Conservation (phyloP, 2,888 invertebrate species). For the Lasioglossum leucozonium region DNA sequence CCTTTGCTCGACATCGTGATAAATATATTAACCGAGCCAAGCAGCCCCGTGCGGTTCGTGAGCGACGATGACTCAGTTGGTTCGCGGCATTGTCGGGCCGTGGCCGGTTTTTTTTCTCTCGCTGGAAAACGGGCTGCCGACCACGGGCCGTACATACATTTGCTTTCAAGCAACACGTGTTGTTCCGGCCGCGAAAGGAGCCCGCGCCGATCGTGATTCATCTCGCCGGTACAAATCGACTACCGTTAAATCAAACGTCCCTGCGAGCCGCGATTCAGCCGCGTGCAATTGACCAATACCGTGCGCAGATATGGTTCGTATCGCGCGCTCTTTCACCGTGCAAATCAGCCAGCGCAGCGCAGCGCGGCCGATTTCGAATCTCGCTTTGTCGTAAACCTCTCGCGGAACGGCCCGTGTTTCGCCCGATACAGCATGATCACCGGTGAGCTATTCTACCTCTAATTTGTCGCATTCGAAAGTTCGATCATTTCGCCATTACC, state of each 20-base stretch:
- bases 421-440: background rate
- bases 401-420: background rate
- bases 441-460: background rate
- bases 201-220: conserved; percentile 60
- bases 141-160: conserved; percentile 54
- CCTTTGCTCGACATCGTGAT: conserved; percentile 62
- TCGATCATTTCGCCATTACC: background rate
- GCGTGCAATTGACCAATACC: conserved; percentile 49
- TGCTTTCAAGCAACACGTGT: conserved; percentile 63
- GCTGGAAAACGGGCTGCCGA: conserved; percentile 39
- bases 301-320: conserved; percentile 16
- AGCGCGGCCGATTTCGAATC: background rate
- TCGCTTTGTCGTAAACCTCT: background rate
- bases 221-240: conserved; percentile 62
- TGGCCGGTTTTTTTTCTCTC: background rate
- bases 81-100: conserved; percentile 42
- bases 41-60: conserved; percentile 54
- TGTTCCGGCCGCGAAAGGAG: conserved; percentile 47
- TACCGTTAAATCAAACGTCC: conserved; percentile 57
- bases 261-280: conserved; percentile 36
- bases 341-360: background rate
- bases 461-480: background rate
- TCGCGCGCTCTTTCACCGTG: conserved; percentile 13
- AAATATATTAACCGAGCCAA: conserved; percentile 58
- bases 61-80: conserved; percentile 64